Percentiles rank a stretch among this genome's conserved stretches.
phyloP scores from a whole-genome alignment of 1,140 invertebrate genomes.

The Euwallacea similis region DNA sequence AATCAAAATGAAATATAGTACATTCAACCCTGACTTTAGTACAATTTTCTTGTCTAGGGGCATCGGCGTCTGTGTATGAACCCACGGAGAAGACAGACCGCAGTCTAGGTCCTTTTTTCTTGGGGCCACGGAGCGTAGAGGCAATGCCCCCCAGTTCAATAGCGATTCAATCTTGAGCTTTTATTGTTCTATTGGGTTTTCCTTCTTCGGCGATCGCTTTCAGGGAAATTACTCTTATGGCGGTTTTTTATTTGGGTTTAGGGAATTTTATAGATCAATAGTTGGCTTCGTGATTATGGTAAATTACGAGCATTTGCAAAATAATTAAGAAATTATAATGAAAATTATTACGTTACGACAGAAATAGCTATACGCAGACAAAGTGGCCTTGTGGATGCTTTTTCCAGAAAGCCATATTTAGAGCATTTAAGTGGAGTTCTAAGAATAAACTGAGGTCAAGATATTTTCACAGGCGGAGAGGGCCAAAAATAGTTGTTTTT shows the following conservation, averaged over 20 bases:
- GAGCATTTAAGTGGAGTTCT: not conserved
- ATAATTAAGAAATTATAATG: too few species aligned
- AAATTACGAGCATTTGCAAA: too few species aligned
- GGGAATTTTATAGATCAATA: too few species aligned
- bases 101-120: conserved; percentile 25
- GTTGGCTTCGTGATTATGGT: too few species aligned
- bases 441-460: not conserved
- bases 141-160: conserved; percentile 23
- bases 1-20: not conserved
- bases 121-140: not conserved
- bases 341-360: not conserved
- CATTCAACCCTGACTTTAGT: not conserved
- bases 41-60: not conserved
- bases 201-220: conserved; percentile 14
- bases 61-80: conserved; percentile 3
- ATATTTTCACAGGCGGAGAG: not conserved
- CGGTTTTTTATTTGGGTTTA: too few species aligned
- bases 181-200: conserved; percentile 25
- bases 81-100: conserved; percentile 11
- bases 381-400: conserved; percentile 1
- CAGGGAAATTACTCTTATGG: conserved; percentile 25
- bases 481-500: conserved; percentile 6
- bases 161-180: conserved; percentile 18
- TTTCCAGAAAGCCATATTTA: conserved; percentile 16
- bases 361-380: conserved; percentile 3